Conservation (phyloP, 2,888 invertebrate genomes). For the Acrobasis consociella region DNA sequence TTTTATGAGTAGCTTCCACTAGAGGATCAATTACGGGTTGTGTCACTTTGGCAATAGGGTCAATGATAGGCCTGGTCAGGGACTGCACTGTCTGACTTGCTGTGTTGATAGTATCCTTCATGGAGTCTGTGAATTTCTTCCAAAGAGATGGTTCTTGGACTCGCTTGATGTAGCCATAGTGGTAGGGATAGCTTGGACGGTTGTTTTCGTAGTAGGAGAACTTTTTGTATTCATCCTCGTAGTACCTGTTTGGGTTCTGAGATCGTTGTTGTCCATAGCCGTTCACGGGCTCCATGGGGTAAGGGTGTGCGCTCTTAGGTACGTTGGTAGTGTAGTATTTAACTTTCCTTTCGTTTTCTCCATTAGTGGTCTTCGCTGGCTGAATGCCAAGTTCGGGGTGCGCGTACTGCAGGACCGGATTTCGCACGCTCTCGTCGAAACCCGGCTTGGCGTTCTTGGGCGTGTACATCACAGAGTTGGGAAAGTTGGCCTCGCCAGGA, state of each 20-base stretch:
- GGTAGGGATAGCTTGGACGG: conserved; percentile 80
- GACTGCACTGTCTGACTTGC: conserved; percentile 88
- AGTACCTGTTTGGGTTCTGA: conserved; percentile 72
- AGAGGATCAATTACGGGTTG: conserved; percentile 88
- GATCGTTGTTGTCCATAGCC: conserved; percentile 71
- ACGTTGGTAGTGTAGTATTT: conserved; percentile 78
- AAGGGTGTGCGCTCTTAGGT: conserved; percentile 82
- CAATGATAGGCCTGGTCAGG: conserved; percentile 83
- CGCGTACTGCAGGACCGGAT: conserved; percentile 90
- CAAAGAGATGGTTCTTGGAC: conserved; percentile 85
- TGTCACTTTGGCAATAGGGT: conserved; percentile 82
- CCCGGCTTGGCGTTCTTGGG: conserved; percentile 83
- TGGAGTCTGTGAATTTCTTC: conserved; percentile 87
- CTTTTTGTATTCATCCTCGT: conserved; percentile 78
- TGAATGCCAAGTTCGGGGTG: conserved; percentile 91
- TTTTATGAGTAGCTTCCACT: conserved; percentile 90
- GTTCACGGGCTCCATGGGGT: conserved; percentile 79
- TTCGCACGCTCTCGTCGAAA: conserved; percentile 87
- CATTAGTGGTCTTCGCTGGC: conserved; percentile 84
- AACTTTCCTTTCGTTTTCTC: conserved; percentile 63
- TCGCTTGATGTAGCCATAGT: conserved; percentile 84
- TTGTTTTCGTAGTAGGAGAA: conserved; percentile 80
- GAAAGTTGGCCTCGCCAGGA: conserved; percentile 85
- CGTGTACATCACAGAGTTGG: conserved; percentile 85
- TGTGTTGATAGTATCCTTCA: conserved; percentile 87